Conservation (phyloP, 2,797 vertebrate genomes). For the Xiphophorus birchmanni region DNA sequence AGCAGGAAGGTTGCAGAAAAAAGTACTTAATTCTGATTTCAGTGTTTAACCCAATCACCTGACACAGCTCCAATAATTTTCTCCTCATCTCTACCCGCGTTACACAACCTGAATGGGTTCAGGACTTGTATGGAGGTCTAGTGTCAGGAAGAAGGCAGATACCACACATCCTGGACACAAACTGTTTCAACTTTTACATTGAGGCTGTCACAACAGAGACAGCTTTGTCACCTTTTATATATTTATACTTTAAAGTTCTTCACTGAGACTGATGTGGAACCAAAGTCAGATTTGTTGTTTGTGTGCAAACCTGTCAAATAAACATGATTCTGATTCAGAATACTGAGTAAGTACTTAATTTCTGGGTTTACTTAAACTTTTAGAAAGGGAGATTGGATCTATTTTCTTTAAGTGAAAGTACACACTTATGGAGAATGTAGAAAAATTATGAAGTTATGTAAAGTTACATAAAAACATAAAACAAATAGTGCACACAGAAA, state of each 20-base stretch:
- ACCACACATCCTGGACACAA: not conserved
- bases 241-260: not conserved
- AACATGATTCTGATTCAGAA: not conserved
- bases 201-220: not conserved
- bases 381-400: not conserved
- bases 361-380: not conserved
- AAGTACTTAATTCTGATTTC: not conserved
- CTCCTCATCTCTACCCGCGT: not conserved
- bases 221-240: not conserved
- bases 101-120: not conserved
- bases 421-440: not conserved
- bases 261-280: not conserved
- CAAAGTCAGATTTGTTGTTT: not conserved
- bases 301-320: not conserved
- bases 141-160: not conserved
- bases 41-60: not conserved
- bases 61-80: not conserved
- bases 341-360: not conserved
- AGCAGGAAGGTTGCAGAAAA: conserved; percentile 29
- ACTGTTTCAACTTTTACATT: not conserved
- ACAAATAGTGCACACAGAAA: not conserved
- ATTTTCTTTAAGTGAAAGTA: not conserved
- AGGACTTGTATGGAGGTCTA: not conserved
- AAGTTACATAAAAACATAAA: not conserved
- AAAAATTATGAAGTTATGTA: not conserved